phyloP scores from a whole-genome alignment of 2,888 invertebrate genomes.

The Polydrusus cervinus region DNA sequence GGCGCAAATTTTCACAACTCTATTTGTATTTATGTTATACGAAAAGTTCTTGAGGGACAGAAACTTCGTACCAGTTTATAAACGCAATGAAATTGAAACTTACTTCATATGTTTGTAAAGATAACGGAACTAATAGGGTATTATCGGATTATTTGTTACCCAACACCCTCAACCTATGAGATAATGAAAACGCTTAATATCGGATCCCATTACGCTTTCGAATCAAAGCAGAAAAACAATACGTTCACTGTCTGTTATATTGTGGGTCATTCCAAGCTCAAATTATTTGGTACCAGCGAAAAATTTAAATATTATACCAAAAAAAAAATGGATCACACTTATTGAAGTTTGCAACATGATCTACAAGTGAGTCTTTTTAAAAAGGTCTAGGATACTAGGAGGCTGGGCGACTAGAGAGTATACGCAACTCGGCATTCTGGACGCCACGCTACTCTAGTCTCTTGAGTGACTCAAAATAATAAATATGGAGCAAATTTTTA shows the following conservation, averaged over 20 bases:
- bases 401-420: too few species aligned
- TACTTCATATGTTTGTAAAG: constrained; percentile 6
- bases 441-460: too few species aligned
- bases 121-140: constrained; percentile 24
- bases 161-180: constrained; percentile 20
- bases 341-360: too few species aligned
- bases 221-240: constrained; percentile 39
- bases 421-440: too few species aligned
- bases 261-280: not conserved
- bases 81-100: constrained; percentile 3
- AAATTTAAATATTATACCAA: too few species aligned
- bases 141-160: constrained; percentile 25
- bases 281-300: too few species aligned
- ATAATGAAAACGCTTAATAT: constrained; percentile 39
- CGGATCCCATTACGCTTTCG: constrained; percentile 28
- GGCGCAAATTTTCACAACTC: too few species aligned
- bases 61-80: not conserved
- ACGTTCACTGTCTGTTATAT: constrained; percentile 30
- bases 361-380: too few species aligned
- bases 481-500: too few species aligned
- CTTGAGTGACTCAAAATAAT: too few species aligned
- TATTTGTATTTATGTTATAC: not conserved
- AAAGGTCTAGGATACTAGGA: too few species aligned
- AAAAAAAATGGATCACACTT: too few species aligned
- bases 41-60: not conserved